Conservation (phyloP, 2,888 invertebrate species). For the Rapana venosa region DNA sequence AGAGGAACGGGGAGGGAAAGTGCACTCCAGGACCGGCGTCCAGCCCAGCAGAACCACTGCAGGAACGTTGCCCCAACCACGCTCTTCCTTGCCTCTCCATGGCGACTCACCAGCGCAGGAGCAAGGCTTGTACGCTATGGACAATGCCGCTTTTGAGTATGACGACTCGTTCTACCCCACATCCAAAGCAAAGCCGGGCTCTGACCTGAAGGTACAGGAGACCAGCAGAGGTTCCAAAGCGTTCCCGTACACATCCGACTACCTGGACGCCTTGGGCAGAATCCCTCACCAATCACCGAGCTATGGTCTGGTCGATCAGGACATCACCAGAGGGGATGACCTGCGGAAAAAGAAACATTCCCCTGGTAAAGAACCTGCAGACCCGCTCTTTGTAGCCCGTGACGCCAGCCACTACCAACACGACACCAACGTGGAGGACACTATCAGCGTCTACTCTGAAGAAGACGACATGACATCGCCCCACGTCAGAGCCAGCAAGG, state of each 20-base stretch:
- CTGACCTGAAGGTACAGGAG: conserved; percentile 27
- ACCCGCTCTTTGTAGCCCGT: conserved; percentile 46
- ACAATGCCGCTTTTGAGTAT: conserved; percentile 7
- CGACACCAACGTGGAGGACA: conserved; percentile 45
- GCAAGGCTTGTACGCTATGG: neutral
- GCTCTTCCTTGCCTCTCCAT: neutral
- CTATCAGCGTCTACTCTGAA: conserved; percentile 46
- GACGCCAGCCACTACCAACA: conserved; percentile 41
- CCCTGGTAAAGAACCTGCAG: conserved; percentile 16
- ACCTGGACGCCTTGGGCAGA: conserved; percentile 24
- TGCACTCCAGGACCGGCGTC: neutral
- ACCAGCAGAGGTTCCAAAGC: neutral
- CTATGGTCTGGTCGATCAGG: conserved; percentile 24
- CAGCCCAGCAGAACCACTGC: neutral
- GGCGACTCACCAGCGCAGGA: neutral
- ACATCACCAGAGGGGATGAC: conserved; percentile 4
- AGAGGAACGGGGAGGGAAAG: neutral
- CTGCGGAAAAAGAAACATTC: conserved; percentile 29
- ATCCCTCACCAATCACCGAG: neutral
- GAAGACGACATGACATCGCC: conserved; percentile 36
- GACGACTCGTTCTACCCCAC: neutral
- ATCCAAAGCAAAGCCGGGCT: neutral
- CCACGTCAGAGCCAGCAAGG: too few relatives aligned
- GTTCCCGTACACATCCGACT: conserved; percentile 44
- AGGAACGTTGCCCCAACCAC: neutral